These are phyloP conservation scores for Drosophila erecta DNA, from an alignment of 1,140 invertebrate genomes.

Conservation along the genomic window DNA sequence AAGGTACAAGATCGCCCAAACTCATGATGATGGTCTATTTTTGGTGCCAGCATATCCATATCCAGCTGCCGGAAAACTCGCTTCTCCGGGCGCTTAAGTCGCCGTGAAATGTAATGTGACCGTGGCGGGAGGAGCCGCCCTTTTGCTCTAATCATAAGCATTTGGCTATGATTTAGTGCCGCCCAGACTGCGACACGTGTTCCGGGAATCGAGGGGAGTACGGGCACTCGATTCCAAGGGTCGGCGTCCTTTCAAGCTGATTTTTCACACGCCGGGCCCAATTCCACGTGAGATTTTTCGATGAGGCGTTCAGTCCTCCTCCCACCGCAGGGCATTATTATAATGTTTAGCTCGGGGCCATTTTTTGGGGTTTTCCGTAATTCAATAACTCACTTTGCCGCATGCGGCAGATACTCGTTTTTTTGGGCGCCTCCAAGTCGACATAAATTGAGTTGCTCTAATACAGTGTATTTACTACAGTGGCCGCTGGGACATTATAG, in stretches of 20 bases:
- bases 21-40: slow-evolving; percentile 32
- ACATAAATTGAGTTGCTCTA: slow-evolving; percentile 42
- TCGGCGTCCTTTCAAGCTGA: slow-evolving; percentile 77
- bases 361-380: slow-evolving; percentile 44
- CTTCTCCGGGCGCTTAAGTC: slow-evolving; percentile 59
- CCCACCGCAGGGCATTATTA: neutral
- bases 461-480: slow-evolving; percentile 28
- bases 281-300: slow-evolving; percentile 51
- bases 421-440: slow-evolving; percentile 40
- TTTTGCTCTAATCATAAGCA: slow-evolving; percentile 74
- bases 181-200: slow-evolving; percentile 69
- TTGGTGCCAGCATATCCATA: slow-evolving; percentile 22
- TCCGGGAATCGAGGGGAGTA: slow-evolving; percentile 15
- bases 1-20: slow-evolving; percentile 29
- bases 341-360: slow-evolving; percentile 23
- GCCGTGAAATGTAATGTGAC: slow-evolving; percentile 66
- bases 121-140: slow-evolving; percentile 35
- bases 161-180: slow-evolving; percentile 77
- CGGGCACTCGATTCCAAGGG: slow-evolving; percentile 19
- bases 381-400: slow-evolving; percentile 37
- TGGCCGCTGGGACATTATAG: neutral
- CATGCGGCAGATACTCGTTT: slow-evolving; percentile 23
- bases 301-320: slow-evolving; percentile 28
- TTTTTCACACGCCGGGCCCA: slow-evolving; percentile 72
- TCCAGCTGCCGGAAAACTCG: slow-evolving; percentile 56